These are phyloP conservation scores for Enteromius afrohamiltoni DNA, from an alignment of 2,797 vertebrate genomes.

Conservation along the genomic window DNA sequence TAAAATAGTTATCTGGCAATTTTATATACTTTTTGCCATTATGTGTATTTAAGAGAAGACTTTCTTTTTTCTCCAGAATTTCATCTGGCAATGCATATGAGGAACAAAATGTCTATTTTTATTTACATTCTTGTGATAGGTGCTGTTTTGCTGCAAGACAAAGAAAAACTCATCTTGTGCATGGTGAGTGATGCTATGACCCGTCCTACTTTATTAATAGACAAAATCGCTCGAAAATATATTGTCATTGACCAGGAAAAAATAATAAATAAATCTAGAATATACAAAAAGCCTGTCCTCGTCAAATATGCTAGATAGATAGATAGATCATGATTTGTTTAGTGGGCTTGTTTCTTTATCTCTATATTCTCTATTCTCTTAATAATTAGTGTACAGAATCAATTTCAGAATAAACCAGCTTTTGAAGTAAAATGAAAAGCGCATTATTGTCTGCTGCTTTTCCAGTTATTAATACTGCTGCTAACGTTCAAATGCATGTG, in stretches of 20 bases:
- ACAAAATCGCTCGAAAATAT: background rate
- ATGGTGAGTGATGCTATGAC: background rate
- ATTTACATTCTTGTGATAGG: background rate
- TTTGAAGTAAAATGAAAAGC: conserved; percentile 35
- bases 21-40: background rate
- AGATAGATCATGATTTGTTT: background rate
- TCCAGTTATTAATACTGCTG: background rate
- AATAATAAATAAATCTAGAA: too few relatives aligned
- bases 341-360: background rate
- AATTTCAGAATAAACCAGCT: background rate
- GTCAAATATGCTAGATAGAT: too few relatives aligned
- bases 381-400: conserved; percentile 2
- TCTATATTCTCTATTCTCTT: background rate
- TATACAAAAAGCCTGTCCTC: too few relatives aligned
- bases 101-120: background rate
- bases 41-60: background rate
- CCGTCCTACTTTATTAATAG: background rate
- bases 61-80: background rate
- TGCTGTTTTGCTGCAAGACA: background rate
- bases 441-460: background rate
- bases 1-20: background rate
- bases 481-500: background rate
- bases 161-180: background rate
- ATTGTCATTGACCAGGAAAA: too few relatives aligned
- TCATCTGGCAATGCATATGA: background rate